Evolutionary conservation across 2,888 invertebrate genomes (phyloP), one percentile per base, ranked within the genome.

Genomic region (Caenorhabditis parvicauda): DNA sequence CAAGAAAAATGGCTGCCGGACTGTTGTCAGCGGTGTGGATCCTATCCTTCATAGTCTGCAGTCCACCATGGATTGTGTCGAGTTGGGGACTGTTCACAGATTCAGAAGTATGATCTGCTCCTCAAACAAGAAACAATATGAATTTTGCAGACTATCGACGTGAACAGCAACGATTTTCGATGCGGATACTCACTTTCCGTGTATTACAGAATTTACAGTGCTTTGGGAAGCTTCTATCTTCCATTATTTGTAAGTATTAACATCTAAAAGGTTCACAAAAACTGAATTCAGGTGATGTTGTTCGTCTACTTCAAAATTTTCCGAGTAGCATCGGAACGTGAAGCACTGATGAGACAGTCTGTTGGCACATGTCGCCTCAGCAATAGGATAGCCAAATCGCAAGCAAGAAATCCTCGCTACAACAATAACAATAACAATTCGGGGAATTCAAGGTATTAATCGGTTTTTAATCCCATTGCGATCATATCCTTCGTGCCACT

Each of bases 151-250:
- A n/a, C n/a, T n/a, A n/a, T n/a, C n/a, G n/a, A n/a, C n/a, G n/a
- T n/a, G n/a, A 58, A 58, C 32, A 29, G 39, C 19, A 19, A 54
- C 21, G 56, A 60, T 2, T 74, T 78, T 54, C 61, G 54, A 38
- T 81, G 81, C 64, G 75, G 62, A 37, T 81, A 81, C 55, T 75
- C 77, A 5, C 68, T 67, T n/a, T 76, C 78, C 2, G 66, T 78
- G 6, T 62, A 76, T n/a, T 82, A 82, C 65, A 76, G 82, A 17
- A 78, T 82, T 43, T 82, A 83, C 71, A 82, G 84, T 12, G 83
- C 84, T 4, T 67, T 82, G 25, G 84, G 84, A 0, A 83, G 83
- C 19, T 83, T 84, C 68, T 83, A 82, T 66, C 72, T 83, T 25
- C 83, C 83, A 1, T 66, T 82, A 41, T 54, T 81, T 41, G 81